Evolutionary conservation across 2,888 invertebrate genomes (phyloP).

Genomic region (Oxyteleia sp.): DNA sequence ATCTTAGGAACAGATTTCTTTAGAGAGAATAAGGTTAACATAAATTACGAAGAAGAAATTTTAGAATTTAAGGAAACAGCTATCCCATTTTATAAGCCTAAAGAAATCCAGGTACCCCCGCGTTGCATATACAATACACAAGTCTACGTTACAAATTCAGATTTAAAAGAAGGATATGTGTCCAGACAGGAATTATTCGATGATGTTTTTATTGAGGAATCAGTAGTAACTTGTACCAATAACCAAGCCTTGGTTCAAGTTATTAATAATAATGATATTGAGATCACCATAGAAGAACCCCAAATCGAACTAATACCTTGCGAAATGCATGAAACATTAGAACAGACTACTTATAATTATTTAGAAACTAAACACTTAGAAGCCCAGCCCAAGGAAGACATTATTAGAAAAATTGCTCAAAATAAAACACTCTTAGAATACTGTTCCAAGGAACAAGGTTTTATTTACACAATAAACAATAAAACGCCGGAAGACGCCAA

Average conservation of each 20-base stretch:
- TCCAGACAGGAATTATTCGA: neutral
- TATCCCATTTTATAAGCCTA: constrained; percentile 7
- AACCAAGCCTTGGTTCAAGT: neutral
- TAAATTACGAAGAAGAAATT: constrained; percentile 30
- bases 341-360: constrained; percentile 1
- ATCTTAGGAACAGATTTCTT: constrained; percentile 60
- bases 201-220: constrained; percentile 4
- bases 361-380: neutral
- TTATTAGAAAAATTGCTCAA: too few species aligned
- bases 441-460: too few species aligned
- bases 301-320: neutral
- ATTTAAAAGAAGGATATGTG: constrained; percentile 2
- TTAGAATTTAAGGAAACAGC: constrained; percentile 9
- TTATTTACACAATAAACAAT: too few species aligned
- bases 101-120: neutral
- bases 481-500: too few species aligned
- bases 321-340: neutral
- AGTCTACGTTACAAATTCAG: neutral
- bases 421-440: too few species aligned
- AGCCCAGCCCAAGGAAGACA: too few species aligned
- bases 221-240: neutral
- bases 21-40: constrained; percentile 13
- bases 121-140: neutral
- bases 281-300: neutral
- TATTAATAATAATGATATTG: neutral